Percentiles rank a stretch among this genome's conserved stretches.
Conservation (phyloP, 2,888 invertebrate species). For the Cheilosia grossa region DNA sequence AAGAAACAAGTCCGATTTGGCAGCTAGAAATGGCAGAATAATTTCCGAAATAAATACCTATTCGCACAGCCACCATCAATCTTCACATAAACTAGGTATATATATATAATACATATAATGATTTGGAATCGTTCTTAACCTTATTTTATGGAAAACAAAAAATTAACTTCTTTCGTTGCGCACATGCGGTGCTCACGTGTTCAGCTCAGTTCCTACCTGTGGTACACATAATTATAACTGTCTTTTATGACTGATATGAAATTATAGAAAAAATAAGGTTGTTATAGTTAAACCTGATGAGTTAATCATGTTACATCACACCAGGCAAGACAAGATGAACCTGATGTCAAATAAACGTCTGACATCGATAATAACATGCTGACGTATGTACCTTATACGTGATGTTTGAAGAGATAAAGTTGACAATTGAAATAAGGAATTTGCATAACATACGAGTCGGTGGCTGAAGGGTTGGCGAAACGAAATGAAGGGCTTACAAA, state of each 20-base stretch:
- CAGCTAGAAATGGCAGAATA: neutral
- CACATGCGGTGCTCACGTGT: too few species aligned
- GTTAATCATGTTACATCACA: slow-evolving; percentile 10
- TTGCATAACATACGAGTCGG: neutral
- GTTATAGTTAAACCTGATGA: neutral
- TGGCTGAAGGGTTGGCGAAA: too few species aligned
- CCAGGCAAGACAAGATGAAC: slow-evolving; percentile 10
- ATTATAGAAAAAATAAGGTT: neutral
- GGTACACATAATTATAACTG: neutral
- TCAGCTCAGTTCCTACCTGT: neutral
- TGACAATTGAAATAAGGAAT: neutral
- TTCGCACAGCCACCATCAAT: slow-evolving; percentile 17
- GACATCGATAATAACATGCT: slow-evolving; percentile 5
- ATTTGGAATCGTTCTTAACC: too few species aligned
- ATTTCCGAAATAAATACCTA: slow-evolving; percentile 8
- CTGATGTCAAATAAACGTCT: neutral
- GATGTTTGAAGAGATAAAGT: neutral
- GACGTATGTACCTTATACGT: neutral
- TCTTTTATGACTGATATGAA: neutral
- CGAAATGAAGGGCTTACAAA: too few species aligned
- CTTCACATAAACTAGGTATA: neutral
- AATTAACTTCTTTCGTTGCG: too few species aligned
- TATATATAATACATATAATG: too few species aligned
- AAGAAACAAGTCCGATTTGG: slow-evolving; percentile 14
- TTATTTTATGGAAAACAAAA: neutral